These are phyloP conservation scores for Mionectes olivaceus DNA, from an alignment of 2,797 vertebrate genomes.

Conservation along the genomic window DNA sequence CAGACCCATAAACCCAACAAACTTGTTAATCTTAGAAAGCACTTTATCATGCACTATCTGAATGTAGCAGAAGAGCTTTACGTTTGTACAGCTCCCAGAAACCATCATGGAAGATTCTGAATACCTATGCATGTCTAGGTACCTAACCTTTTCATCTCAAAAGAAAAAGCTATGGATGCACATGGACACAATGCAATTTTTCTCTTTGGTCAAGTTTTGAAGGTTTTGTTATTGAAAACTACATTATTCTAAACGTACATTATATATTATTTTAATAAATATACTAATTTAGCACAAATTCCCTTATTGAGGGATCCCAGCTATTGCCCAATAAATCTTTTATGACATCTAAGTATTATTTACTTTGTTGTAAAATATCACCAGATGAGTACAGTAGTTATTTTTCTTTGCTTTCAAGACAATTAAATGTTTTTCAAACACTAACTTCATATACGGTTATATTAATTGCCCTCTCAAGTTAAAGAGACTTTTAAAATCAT, in stretches of 20 bases:
- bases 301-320: background rate
- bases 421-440: background rate
- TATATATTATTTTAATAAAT: background rate
- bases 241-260: background rate
- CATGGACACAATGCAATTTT: fast-evolving
- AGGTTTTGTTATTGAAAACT: background rate
- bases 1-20: background rate
- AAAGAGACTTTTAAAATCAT: background rate
- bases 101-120: background rate
- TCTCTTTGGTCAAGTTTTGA: background rate
- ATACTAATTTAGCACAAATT: background rate
- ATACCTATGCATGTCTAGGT: background rate
- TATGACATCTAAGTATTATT: background rate
- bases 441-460: background rate
- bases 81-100: background rate
- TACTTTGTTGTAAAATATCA: background rate
- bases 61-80: background rate
- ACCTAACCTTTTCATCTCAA: background rate
- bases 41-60: background rate
- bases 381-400: background rate
- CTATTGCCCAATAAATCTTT: background rate
- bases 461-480: background rate
- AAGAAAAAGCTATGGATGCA: background rate
- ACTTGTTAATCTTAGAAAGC: background rate
- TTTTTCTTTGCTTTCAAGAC: background rate